Evolutionary conservation across 2,113 vertebrate species (phyloP), one percentile per base, ranked within the genome.

Genomic region (Laticauda colubrina): DNA sequence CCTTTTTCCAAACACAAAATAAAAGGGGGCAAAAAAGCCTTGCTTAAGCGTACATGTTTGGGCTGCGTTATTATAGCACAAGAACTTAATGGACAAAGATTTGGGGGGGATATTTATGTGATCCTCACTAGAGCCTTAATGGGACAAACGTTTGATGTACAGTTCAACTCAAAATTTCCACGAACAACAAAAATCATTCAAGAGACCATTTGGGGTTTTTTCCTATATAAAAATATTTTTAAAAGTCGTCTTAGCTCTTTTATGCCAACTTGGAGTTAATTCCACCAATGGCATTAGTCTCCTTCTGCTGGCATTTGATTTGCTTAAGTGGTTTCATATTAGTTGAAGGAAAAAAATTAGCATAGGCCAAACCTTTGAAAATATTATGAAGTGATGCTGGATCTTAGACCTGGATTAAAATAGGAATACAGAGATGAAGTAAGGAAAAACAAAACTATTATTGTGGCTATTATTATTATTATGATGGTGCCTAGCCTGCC

Each of bases 271-370:
- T 21, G 9, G 64, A 6, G 2, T 43, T 20, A 81, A 43, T 43
- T 85, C 43, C 23, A 29, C 48, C 26, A 51, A 85, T 92, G 91
- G 92, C 45, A 95, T 93, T 7, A 10, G 86, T 4, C 64, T 94
- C 92, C 55, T 87, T 93, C 93, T 61, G 21, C 24, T 12, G 93
- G 96, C 92, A 93, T 92, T 94, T 93, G 89, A 93, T 94, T 96
- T 95, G 94, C 86, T 88, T 24, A 93, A 91, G 95, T 94, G 92
- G 94, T 89, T 92, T 95, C 88, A 94, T 48, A 0, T 93, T 87
- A 94, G 91, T 59, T n/a, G 91, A 92, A 91, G n/a, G 86, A 92
- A 93, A 95, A 81, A 57, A 81, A 59, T 0, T 29, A 61, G 15
- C 5, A 57, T 29, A 90, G 92, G 94, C 15, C 0, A 87, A 91